Evolutionary conservation across 2,888 invertebrate species (phyloP).

Genomic region (Drosophila anceps): DNA sequence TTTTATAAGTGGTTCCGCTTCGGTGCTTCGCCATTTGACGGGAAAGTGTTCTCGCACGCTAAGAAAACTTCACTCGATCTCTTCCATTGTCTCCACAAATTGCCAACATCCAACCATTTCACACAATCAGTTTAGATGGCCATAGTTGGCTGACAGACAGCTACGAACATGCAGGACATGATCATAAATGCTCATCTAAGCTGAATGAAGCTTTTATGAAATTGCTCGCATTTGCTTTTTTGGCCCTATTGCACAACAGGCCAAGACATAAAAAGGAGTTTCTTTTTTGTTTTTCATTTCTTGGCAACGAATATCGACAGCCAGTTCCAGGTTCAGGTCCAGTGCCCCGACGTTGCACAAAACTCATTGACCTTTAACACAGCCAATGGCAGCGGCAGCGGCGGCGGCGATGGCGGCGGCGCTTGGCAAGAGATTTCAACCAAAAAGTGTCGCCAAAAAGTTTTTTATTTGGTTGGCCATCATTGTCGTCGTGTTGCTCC

Average conservation of each 20-base stretch:
- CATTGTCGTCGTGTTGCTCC: constrained; percentile 76
- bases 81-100: constrained; percentile 54
- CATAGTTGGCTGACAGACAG: constrained; percentile 15
- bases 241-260: constrained; percentile 54
- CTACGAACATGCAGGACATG: neutral
- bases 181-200: constrained; percentile 18
- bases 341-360: constrained; percentile 62
- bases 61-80: constrained; percentile 19
- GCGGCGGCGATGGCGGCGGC: constrained; percentile 10
- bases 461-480: constrained; percentile 52
- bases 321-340: constrained; percentile 76
- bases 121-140: constrained; percentile 50
- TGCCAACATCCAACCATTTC: constrained; percentile 46
- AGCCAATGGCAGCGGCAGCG: constrained; percentile 14
- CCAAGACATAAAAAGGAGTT: constrained; percentile 24
- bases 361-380: constrained; percentile 79
- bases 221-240: constrained; percentile 49
- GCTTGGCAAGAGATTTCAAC: constrained; percentile 50
- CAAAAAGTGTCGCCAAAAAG: constrained; percentile 74
- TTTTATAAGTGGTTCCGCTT: constrained; percentile 70
- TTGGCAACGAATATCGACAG: constrained; percentile 49
- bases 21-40: constrained; percentile 51
- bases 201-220: constrained; percentile 25
- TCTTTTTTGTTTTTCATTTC: constrained; percentile 11
- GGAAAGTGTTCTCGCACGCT: constrained; percentile 69